Percentiles rank a stretch among this genome's conserved stretches.
These are phyloP conservation scores for Nomada hirtipes DNA, from an alignment of 2,888 invertebrate genomes.

Conservation along the genomic window DNA sequence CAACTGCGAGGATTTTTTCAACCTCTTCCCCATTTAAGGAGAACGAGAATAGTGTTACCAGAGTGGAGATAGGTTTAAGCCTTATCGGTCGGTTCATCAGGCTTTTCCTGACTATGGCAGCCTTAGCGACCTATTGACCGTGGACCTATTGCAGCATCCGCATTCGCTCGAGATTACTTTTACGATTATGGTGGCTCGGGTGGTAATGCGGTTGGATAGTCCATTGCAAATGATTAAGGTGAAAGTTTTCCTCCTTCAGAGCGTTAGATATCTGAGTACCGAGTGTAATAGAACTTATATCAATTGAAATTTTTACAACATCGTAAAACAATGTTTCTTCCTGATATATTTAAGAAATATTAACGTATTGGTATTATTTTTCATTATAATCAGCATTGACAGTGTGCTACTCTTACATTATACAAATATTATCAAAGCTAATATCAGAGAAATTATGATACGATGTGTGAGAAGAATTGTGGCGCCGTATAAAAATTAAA, in stretches of 20 bases:
- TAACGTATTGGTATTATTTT: too few relatives aligned
- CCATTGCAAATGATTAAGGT: conserved; percentile 30
- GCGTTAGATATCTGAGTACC: neutral
- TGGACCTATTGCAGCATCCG: neutral
- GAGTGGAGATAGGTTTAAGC: conserved; percentile 7
- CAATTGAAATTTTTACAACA: neutral
- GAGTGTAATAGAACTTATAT: neutral
- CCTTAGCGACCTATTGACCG: conserved; percentile 28
- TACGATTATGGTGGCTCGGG: conserved; percentile 21
- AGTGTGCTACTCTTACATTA: too few relatives aligned
- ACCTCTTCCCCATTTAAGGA: conserved; percentile 3
- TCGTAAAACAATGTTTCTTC: neutral
- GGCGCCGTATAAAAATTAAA: too few relatives aligned
- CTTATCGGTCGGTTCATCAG: conserved; percentile 32
- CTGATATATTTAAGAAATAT: too few relatives aligned
- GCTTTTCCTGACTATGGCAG: neutral
- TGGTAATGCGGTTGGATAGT: neutral
- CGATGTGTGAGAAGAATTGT: too few relatives aligned
- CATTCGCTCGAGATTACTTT: conserved; percentile 26
- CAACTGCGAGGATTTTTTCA: conserved; percentile 19
- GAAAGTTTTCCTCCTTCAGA: neutral
- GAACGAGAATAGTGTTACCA: conserved; percentile 1
- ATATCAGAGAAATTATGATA: too few relatives aligned
- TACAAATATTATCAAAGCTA: too few relatives aligned
- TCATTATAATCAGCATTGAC: too few relatives aligned